Evolutionary conservation across 92 coral and sea anemone genomes (phyloP).

Genomic region (Actinostola sp.): DNA sequence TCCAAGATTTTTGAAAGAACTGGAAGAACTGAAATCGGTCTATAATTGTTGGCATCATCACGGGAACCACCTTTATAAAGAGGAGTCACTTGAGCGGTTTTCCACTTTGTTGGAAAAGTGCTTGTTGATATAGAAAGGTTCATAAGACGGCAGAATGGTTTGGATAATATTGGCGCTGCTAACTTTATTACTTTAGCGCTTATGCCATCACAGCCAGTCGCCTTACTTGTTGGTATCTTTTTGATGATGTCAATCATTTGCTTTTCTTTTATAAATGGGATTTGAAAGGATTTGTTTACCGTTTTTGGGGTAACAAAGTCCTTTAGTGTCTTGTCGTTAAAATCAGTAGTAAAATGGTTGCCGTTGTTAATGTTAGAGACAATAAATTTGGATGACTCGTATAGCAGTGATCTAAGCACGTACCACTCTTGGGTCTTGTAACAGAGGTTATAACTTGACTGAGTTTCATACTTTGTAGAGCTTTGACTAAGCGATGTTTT

Average conservation of each 20-base stretch:
- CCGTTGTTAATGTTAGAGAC: background rate
- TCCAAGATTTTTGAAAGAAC: conserved; percentile 32
- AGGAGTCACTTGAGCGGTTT: conserved; percentile 51
- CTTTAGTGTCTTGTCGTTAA: too few relatives aligned
- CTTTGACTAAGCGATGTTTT: conserved; percentile 54
- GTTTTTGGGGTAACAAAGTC: conserved; percentile 32
- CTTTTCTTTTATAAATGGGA: conserved; percentile 38
- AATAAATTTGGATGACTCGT: background rate
- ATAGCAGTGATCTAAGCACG: conserved; percentile 53
- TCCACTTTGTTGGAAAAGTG: conserved; percentile 61
- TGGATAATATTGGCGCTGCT: conserved; percentile 44
- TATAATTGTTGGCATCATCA: conserved; percentile 36
- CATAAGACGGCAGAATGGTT: conserved; percentile 31
- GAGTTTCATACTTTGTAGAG: conserved; percentile 51
- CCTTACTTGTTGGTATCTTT: conserved; percentile 44
- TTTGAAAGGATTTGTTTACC: conserved; percentile 36
- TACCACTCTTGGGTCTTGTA: conserved; percentile 57
- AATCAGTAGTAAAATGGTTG: background rate
- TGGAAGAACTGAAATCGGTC: conserved; percentile 49
- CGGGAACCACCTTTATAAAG: conserved; percentile 37
- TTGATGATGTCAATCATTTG: conserved; percentile 34
- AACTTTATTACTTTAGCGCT: conserved; percentile 50
- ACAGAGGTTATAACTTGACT: conserved; percentile 45
- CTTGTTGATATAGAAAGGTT: conserved; percentile 32
- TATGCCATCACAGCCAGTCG: conserved; percentile 54